A percentile compares a stretch with the other conserved stretches of the same genome.
These are phyloP conservation scores for Diglossa cyanea DNA, from an alignment of 2,797 vertebrate species.

Conservation along the genomic window DNA sequence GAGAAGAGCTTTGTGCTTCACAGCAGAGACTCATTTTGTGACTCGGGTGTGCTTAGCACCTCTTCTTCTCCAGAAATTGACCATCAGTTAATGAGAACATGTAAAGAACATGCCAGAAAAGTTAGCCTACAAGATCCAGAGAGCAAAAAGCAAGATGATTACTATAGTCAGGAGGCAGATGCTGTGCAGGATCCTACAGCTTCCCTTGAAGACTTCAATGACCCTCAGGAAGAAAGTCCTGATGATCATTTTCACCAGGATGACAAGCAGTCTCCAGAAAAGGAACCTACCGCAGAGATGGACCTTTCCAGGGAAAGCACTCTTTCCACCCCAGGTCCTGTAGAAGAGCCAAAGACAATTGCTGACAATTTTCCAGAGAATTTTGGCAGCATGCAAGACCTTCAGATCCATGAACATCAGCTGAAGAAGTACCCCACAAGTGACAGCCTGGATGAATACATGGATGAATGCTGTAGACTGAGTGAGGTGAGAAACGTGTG, in stretches of 20 bases:
- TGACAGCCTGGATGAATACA: slow-evolving; percentile 86
- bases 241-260: slow-evolving; percentile 9
- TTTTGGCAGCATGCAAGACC: slow-evolving; percentile 54
- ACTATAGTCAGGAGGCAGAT: not conserved
- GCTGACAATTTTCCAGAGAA: slow-evolving; percentile 25
- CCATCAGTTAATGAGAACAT: slow-evolving; percentile 54
- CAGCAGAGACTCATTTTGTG: slow-evolving; percentile 85
- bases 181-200: not conserved
- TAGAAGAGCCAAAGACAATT: slow-evolving; percentile 46
- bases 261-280: not conserved
- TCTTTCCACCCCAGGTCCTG: not conserved
- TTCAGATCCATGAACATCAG: slow-evolving; percentile 55
- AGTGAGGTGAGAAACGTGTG: slow-evolving; percentile 80
- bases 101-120: slow-evolving; percentile 40
- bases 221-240: slow-evolving; percentile 5
- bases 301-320: not conserved
- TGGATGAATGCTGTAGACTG: slow-evolving; percentile 87
- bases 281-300: not conserved
- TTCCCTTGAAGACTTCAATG: slow-evolving; percentile 35
- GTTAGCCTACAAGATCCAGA: slow-evolving; percentile 9
- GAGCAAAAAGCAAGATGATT: not conserved
- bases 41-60: slow-evolving; percentile 78
- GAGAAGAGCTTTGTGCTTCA: slow-evolving; percentile 88
- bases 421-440: slow-evolving; percentile 78
- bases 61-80: slow-evolving; percentile 70